phyloP scores from a whole-genome alignment of 2,113 vertebrate genomes.

The Alectura lathami region DNA sequence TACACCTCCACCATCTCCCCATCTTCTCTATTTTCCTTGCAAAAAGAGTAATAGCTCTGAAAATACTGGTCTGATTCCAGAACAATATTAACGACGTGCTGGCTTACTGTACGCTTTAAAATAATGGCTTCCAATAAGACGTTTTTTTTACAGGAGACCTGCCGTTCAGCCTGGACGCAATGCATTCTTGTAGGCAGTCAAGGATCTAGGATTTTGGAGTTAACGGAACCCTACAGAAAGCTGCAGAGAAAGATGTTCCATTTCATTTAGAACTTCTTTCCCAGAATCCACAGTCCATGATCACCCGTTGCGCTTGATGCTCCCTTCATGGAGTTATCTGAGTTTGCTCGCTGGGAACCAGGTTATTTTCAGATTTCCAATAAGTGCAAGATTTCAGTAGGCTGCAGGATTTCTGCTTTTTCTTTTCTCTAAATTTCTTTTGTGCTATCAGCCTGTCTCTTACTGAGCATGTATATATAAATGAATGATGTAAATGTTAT shows the following conservation, averaged over 20 bases:
- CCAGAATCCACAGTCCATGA: background rate
- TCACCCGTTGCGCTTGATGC: rapidly evolving
- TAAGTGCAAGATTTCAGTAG: background rate
- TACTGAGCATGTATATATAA: background rate
- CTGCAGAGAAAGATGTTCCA: background rate
- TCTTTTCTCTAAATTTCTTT: background rate
- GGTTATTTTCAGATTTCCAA: background rate
- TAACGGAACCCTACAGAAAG: background rate
- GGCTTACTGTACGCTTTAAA: background rate
- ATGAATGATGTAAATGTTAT: background rate
- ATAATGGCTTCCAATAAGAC: rapidly evolving
- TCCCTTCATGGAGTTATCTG: background rate
- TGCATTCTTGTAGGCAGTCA: background rate
- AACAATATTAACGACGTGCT: background rate
- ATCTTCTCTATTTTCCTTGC: background rate
- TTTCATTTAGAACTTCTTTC: background rate
- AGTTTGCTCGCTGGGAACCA: background rate
- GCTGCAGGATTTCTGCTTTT: background rate
- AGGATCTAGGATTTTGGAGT: background rate
- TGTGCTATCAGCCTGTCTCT: background rate
- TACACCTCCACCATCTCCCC: background rate
- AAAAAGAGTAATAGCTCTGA: background rate
- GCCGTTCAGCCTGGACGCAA: background rate
- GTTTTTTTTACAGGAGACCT: background rate
- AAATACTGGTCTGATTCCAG: background rate